phyloP scores from a whole-genome alignment of 2,797 vertebrate genomes.

The Liasis olivaceus region DNA sequence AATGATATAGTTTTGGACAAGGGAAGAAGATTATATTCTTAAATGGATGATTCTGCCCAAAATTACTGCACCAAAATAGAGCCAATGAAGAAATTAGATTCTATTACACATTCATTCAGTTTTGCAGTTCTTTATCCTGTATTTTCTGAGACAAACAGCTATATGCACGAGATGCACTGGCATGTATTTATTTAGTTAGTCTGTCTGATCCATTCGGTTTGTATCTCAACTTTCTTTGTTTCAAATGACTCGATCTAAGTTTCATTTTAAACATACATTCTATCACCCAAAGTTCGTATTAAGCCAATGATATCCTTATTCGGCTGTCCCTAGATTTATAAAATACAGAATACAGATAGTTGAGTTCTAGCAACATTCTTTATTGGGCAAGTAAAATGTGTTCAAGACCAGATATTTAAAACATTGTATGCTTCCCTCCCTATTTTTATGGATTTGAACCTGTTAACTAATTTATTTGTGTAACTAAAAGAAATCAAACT shows the following conservation, averaged over 20 bases:
- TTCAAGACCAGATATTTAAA: not conserved
- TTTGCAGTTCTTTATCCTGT: not conserved
- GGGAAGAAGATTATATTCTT: accelerated
- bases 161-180: not conserved
- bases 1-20: not conserved
- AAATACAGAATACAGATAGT: not conserved
- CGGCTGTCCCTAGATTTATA: not conserved
- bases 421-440: not conserved
- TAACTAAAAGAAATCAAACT: not conserved
- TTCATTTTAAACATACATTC: not conserved
- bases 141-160: not conserved
- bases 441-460: not conserved
- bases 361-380: not conserved
- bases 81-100: not conserved
- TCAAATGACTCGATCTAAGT: not conserved
- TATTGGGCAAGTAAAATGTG: not conserved
- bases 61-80: not conserved
- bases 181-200: not conserved
- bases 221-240: not conserved
- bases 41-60: not conserved
- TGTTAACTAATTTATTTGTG: not conserved
- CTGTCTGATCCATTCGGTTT: not conserved
- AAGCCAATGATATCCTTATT: not conserved
- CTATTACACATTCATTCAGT: not conserved
- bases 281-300: not conserved